Conservation (phyloP, 2,888 invertebrate genomes). For the Aspidapion aeneum region DNA sequence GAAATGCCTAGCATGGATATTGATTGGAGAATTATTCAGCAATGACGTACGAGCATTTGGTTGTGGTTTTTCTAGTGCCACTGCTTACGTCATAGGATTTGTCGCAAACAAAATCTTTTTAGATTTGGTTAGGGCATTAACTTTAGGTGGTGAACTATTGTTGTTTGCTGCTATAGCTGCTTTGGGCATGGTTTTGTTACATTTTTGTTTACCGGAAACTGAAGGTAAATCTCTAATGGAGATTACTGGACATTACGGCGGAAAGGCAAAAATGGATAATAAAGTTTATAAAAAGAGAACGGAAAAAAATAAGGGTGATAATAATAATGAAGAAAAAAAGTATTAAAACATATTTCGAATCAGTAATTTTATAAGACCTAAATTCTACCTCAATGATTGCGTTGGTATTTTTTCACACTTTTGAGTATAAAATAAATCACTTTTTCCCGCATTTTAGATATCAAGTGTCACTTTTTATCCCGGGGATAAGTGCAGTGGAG, state of each 20-base stretch:
- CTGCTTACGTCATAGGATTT: slow-evolving; percentile 74
- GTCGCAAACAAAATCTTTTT: slow-evolving; percentile 71
- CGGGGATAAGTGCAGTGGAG: too few relatives aligned
- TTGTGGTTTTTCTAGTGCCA: slow-evolving; percentile 67
- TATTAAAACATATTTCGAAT: too few relatives aligned
- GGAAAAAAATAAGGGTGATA: neutral
- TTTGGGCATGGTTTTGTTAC: slow-evolving; percentile 59
- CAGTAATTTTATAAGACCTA: too few relatives aligned
- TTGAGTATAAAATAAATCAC: too few relatives aligned
- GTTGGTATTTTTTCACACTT: too few relatives aligned
- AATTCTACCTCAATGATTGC: too few relatives aligned
- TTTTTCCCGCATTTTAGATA: too few relatives aligned
- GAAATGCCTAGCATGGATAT: slow-evolving; percentile 72
- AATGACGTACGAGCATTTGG: slow-evolving; percentile 66
- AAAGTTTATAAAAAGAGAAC: slow-evolving; percentile 9
- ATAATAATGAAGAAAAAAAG: too few relatives aligned
- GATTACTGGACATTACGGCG: slow-evolving; percentile 60
- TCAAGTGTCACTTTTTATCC: too few relatives aligned
- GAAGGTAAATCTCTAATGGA: slow-evolving; percentile 72
- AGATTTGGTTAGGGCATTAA: slow-evolving; percentile 57
- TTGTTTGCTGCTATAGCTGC: slow-evolving; percentile 63
- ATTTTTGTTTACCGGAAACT: slow-evolving; percentile 74
- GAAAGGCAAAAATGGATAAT: slow-evolving; percentile 13
- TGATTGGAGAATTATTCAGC: slow-evolving; percentile 72
- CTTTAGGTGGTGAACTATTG: slow-evolving; percentile 69